Evolutionary conservation across 2,113 vertebrate species (phyloP), one percentile per base, ranked within the genome.

Genomic region (Callionymus lyra): DNA sequence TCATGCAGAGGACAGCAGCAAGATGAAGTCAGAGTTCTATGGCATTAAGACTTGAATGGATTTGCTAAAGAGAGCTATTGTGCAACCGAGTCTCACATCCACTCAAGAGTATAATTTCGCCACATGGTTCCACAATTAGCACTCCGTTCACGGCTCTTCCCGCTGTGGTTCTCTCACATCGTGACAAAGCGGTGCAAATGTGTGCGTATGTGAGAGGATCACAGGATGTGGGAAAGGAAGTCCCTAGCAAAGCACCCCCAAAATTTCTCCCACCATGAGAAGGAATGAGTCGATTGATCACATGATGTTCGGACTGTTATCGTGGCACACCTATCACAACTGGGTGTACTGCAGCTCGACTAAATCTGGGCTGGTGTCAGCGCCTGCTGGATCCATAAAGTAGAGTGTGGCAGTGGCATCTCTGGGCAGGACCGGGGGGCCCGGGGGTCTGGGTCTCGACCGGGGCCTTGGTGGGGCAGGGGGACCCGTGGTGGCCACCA

Each of bases 361-460:
- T 85, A 85, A 87, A 82, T 85, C 82, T 52, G 79, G 79, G 75
- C 78, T 82, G 65, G 79, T 65, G 47, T 84, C 83, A 74, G 77
- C 54, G 75, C 82, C 78, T 70, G 82, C 77, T 69, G 80, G 84
- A 86, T 84, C 84, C 83, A 81, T 85, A 83, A 86, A 87, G 81
- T 86, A 85, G 80, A 85, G 85, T 86, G 86, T 86, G 85, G 85
- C 84, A 84, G 82, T 84, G 84, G 81, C 80, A 70, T 81, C 81
- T 73, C 78, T 78, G 81, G 81, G 78, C 78, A 83, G 78, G 62
- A 81, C 81, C 72, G 76, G 81, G 72, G 76, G 81, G 44, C 78
- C 81, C 58, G 76, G 78, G 56, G 81, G 78, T 73, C 81, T 79
- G 78, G 80, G 78, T 73, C 78, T 78, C 9, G 76, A 80, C 59